Evolutionary conservation across 2,888 invertebrate genomes (phyloP).

Genomic region (Cabera pusaria): DNA sequence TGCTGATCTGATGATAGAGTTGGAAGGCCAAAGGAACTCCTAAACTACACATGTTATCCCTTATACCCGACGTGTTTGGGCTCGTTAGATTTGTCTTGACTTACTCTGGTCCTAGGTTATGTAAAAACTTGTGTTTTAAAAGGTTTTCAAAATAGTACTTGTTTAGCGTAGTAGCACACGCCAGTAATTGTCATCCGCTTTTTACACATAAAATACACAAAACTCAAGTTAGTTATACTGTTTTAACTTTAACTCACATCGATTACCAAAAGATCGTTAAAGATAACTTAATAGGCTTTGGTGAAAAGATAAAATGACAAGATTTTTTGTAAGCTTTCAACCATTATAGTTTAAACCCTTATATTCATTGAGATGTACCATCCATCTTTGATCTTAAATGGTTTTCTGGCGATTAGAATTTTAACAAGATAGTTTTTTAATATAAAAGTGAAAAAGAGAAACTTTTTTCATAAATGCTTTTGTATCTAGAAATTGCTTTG

Average conservation of each 20-base stretch:
- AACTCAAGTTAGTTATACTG: too few relatives aligned
- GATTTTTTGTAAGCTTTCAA: constrained; percentile 21
- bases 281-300: constrained; percentile 32
- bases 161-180: too few relatives aligned
- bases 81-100: too few relatives aligned
- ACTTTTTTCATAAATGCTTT: neutral
- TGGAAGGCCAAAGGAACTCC: too few relatives aligned
- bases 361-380: constrained; percentile 10
- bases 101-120: too few relatives aligned
- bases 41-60: too few relatives aligned
- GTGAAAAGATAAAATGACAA: constrained; percentile 12
- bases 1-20: too few relatives aligned
- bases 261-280: constrained; percentile 26
- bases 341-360: constrained; percentile 4
- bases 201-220: too few relatives aligned
- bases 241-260: constrained; percentile 16
- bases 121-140: too few relatives aligned
- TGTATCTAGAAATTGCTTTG: neutral
- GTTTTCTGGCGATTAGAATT: constrained; percentile 6
- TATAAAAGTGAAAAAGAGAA: neutral
- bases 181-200: too few relatives aligned
- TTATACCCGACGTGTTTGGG: too few relatives aligned
- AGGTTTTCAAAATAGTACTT: too few relatives aligned
- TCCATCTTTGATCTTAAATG: constrained; percentile 15
- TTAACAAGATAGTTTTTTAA: neutral